Evolutionary conservation across 2,888 invertebrate genomes (phyloP).

Genomic region (Amphipyra tragopoginis): DNA sequence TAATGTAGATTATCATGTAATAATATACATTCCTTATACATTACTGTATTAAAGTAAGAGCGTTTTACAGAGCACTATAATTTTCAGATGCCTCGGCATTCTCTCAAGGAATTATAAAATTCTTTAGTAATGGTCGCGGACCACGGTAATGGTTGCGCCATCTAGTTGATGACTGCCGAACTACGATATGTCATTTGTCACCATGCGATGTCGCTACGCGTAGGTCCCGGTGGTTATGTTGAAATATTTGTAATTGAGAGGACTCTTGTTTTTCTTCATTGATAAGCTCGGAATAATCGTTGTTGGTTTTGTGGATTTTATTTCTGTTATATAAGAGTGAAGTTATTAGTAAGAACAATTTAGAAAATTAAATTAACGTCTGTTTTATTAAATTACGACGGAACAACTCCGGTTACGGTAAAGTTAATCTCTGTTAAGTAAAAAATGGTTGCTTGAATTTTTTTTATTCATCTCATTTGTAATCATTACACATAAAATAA

Average conservation of each 20-base stretch:
- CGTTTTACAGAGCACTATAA: slow-evolving; percentile 55
- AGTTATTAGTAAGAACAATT: too few relatives aligned
- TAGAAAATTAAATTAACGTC: too few relatives aligned
- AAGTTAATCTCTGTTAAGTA: too few relatives aligned
- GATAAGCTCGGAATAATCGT: not conserved
- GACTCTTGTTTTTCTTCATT: not conserved
- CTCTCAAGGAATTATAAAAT: slow-evolving; percentile 60
- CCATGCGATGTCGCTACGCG: slow-evolving; percentile 86
- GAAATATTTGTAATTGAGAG: not conserved
- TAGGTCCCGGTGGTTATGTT: slow-evolving; percentile 5
- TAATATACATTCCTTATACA: slow-evolving; percentile 53
- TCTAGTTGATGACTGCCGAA: slow-evolving; percentile 73
- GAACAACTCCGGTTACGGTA: too few relatives aligned
- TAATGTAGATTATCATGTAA: slow-evolving; percentile 53
- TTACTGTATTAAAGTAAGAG: slow-evolving; percentile 55
- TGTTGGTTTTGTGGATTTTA: not conserved
- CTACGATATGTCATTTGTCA: slow-evolving; percentile 80
- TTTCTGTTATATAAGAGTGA: not conserved
- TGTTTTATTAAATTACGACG: too few relatives aligned
- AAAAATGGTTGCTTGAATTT: not conserved
- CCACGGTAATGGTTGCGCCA: slow-evolving; percentile 71
- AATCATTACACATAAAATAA: slow-evolving; percentile 11
- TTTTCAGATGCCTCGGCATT: slow-evolving; percentile 58
- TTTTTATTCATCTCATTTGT: not conserved
- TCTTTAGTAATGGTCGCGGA: slow-evolving; percentile 47